These are phyloP conservation scores for Steromphala cineraria DNA, from an alignment of 2,888 invertebrate genomes.

Conservation along the genomic window DNA sequence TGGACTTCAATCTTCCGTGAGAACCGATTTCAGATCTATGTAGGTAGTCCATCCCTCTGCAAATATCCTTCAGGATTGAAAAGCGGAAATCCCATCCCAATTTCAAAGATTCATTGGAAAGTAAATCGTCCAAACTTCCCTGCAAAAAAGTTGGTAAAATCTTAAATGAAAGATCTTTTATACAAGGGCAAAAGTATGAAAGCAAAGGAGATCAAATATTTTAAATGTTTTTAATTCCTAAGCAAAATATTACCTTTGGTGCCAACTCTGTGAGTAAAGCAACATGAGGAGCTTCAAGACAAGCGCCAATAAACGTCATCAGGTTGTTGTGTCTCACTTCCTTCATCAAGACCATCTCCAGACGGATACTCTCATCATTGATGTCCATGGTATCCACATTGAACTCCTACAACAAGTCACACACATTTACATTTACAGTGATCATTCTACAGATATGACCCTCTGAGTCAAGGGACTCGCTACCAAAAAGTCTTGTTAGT, in stretches of 20 bases:
- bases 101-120: slow-evolving; percentile 59
- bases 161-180: too few species aligned
- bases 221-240: too few species aligned
- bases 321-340: slow-evolving; percentile 50
- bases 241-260: slow-evolving; percentile 38
- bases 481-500: too few species aligned
- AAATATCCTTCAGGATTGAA: slow-evolving; percentile 60
- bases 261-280: slow-evolving; percentile 44
- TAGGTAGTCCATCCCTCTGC: slow-evolving; percentile 61
- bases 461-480: too few species aligned
- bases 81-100: slow-evolving; percentile 64
- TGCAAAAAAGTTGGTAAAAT: slow-evolving; percentile 25
- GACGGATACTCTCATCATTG: slow-evolving; percentile 29
- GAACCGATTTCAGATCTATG: slow-evolving; percentile 53
- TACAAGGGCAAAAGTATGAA: too few species aligned
- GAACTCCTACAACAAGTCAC: slow-evolving; percentile 38
- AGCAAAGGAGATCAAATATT: too few species aligned
- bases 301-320: slow-evolving; percentile 51
- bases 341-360: slow-evolving; percentile 46
- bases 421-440: too few species aligned
- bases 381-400: slow-evolving; percentile 42
- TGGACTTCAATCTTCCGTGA: slow-evolving; percentile 63
- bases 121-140: slow-evolving; percentile 65
- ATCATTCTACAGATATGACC: too few species aligned
- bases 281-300: slow-evolving; percentile 51